phyloP scores from a whole-genome alignment of 2,797 vertebrate genomes.

The Myiotriccus ornatus region DNA sequence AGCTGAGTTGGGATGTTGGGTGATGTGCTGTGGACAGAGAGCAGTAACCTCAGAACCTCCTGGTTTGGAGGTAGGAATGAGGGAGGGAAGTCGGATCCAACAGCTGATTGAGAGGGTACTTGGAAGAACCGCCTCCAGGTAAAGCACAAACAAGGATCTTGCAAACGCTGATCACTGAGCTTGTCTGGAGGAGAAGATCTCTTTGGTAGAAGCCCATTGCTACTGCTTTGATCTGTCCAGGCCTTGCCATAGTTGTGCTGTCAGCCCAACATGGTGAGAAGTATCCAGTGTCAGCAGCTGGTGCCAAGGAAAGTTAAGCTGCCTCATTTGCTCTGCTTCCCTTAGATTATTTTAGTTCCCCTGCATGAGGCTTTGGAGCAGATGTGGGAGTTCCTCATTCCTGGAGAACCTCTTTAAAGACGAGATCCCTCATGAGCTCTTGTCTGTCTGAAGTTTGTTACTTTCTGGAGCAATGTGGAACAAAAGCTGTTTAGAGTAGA shows the following conservation, averaged over 20 bases:
- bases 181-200: not conserved
- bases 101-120: not conserved
- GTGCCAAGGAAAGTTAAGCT: not conserved
- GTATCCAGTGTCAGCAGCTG: not conserved
- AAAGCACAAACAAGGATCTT: not conserved
- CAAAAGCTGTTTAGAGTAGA: not conserved
- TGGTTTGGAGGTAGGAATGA: not conserved
- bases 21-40: accelerated
- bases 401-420: not conserved
- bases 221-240: not conserved
- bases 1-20: not conserved
- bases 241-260: not conserved
- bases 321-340: not conserved
- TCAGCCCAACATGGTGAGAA: not conserved
- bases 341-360: not conserved
- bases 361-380: not conserved
- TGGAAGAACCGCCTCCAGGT: not conserved
- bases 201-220: not conserved
- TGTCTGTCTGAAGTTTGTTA: not conserved
- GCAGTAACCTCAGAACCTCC: too few species aligned
- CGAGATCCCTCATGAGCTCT: not conserved
- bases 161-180: not conserved
- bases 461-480: not conserved
- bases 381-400: not conserved
- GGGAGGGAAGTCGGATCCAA: not conserved